These are phyloP conservation scores for Drosophila mimetica DNA, from an alignment of 2,888 invertebrate genomes.

Conservation along the genomic window DNA sequence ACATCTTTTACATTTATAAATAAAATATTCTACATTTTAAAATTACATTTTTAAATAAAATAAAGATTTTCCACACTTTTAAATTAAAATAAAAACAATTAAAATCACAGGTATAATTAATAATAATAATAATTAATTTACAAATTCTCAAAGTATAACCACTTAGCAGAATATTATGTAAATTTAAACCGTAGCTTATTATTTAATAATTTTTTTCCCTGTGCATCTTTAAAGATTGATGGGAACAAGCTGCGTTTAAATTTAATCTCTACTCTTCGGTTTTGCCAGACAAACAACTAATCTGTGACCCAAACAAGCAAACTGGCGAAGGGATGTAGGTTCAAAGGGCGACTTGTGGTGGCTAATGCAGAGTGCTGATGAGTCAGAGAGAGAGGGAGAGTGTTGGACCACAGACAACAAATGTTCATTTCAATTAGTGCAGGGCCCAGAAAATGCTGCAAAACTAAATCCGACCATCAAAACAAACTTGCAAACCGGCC, in stretches of 20 bases:
- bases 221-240: constrained; percentile 11
- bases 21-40: no score
- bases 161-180: no score
- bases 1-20: no score
- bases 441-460: constrained; percentile 46
- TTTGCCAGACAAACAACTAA: constrained; percentile 29
- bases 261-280: constrained; percentile 16
- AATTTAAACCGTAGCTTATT: no score
- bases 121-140: no score
- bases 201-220: neutral
- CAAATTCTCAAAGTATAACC: no score
- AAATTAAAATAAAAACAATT: no score
- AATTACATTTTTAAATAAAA: no score
- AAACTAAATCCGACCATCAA: constrained; percentile 55
- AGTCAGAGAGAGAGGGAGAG: constrained; percentile 2
- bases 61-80: no score
- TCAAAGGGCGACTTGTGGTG: constrained; percentile 49
- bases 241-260: constrained; percentile 6
- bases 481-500: constrained; percentile 46
- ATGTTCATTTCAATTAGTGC: constrained; percentile 74
- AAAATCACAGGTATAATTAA: no score
- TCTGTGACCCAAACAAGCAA: constrained; percentile 46
- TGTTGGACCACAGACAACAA: constrained; percentile 52
- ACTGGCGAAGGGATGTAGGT: constrained; percentile 16
- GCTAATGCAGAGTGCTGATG: constrained; percentile 16